These are phyloP conservation scores for Bombus huntii DNA, from an alignment of 1,140 invertebrate species.

Conservation along the genomic window DNA sequence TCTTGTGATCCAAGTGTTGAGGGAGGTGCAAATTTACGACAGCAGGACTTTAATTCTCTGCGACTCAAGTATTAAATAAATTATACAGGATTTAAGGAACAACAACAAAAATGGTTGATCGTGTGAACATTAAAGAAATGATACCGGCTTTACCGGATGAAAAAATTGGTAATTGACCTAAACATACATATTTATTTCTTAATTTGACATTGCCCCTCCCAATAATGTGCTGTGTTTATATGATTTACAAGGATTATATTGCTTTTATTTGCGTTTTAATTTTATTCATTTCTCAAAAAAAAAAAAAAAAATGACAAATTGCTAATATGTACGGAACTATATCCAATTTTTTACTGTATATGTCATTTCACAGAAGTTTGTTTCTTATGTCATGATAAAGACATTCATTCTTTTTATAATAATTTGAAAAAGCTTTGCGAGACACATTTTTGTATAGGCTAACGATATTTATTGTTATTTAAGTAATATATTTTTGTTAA, in stretches of 20 bases:
- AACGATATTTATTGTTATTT: background rate
- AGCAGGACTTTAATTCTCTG: background rate
- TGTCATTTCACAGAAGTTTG: background rate
- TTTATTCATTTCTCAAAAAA: background rate
- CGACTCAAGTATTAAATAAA: background rate
- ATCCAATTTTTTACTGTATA: background rate
- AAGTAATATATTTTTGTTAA: background rate
- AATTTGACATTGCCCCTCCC: slow-evolving; percentile 75
- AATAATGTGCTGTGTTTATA: slow-evolving; percentile 44
- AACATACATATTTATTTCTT: slow-evolving; percentile 33
- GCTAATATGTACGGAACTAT: background rate
- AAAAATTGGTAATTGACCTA: slow-evolving; percentile 88
- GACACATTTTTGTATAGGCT: background rate
- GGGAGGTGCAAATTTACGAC: slow-evolving; percentile 1
- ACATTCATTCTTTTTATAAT: background rate
- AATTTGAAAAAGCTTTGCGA: background rate
- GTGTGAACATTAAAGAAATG: slow-evolving; percentile 87
- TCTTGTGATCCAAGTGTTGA: slow-evolving; percentile 74
- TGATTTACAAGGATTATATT: background rate
- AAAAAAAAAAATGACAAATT: background rate
- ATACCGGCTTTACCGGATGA: slow-evolving; percentile 89
- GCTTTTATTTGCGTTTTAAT: background rate
- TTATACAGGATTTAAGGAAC: background rate
- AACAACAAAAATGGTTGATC: slow-evolving; percentile 78
- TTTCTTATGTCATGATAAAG: background rate